phyloP scores from a whole-genome alignment of 2,797 vertebrate species.

The Muscicapa striata region DNA sequence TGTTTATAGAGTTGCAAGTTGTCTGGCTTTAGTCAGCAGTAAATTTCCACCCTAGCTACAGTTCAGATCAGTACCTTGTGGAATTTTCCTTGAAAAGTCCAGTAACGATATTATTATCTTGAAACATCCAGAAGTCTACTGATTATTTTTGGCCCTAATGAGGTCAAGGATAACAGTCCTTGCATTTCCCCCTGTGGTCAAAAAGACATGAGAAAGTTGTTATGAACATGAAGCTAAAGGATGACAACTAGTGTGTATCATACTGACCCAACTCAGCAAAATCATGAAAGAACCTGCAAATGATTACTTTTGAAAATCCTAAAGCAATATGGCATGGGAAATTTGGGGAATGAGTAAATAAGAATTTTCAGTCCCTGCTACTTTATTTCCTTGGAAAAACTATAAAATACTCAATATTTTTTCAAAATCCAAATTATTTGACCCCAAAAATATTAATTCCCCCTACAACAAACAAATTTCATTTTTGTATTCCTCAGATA shows the following conservation, averaged over 20 bases:
- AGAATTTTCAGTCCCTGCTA: not conserved
- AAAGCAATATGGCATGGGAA: not conserved
- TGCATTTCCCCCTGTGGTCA: rapidly evolving
- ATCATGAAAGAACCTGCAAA: not conserved
- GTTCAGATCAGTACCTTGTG: rapidly evolving
- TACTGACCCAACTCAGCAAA: not conserved
- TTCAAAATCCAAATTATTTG: not conserved
- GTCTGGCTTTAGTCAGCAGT: not conserved
- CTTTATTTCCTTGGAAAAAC: not conserved
- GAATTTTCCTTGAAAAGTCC: not conserved
- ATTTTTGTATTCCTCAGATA: not conserved
- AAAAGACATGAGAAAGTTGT: not conserved
- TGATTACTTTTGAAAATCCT: not conserved
- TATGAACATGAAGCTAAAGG: not conserved
- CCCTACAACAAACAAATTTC: not conserved
- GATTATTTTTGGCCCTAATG: not conserved
- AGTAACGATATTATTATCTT: not conserved
- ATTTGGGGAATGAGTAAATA: not conserved
- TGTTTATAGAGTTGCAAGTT: not conserved
- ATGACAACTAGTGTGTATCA: not conserved
- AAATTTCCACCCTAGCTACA: not conserved
- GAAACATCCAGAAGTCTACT: not conserved
- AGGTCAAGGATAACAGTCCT: not conserved
- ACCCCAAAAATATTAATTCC: not conserved
- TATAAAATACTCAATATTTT: not conserved